These are phyloP conservation scores for Thomomys bottae DNA, from an alignment of 2,113 vertebrate genomes.

Conservation along the genomic window DNA sequence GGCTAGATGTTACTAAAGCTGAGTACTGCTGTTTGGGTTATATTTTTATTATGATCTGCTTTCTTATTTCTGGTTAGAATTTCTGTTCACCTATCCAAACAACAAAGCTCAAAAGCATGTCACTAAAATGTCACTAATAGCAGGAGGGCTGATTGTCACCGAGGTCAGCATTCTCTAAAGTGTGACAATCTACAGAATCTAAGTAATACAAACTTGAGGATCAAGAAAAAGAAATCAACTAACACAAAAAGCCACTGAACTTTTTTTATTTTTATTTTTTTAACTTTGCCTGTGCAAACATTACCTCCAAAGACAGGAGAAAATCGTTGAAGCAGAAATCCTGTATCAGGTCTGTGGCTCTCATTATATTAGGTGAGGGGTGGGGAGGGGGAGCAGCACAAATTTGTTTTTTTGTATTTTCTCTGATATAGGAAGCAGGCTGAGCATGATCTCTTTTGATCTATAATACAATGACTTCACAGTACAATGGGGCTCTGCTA, in stretches of 20 bases:
- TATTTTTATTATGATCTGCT: not conserved
- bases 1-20: not conserved
- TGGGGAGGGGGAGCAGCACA: not conserved
- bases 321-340: not conserved
- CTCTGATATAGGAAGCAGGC: not conserved
- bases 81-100: slow-evolving; percentile 26
- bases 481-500: not conserved
- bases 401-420: slow-evolving; percentile 25
- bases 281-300: not conserved
- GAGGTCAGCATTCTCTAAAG: not conserved
- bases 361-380: not conserved
- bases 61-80: slow-evolving; percentile 8
- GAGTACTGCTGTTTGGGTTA: not conserved
- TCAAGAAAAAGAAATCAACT: not conserved
- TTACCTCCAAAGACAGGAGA: not conserved
- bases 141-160: not conserved
- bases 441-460: not conserved
- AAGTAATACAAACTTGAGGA: not conserved
- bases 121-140: not conserved
- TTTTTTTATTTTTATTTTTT: not conserved
- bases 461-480: not conserved
- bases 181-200: not conserved
- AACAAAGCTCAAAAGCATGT: slow-evolving; percentile 18
- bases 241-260: not conserved
- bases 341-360: not conserved